Conservation (phyloP, 2,888 invertebrate genomes). For the Celastrina argiolus region DNA sequence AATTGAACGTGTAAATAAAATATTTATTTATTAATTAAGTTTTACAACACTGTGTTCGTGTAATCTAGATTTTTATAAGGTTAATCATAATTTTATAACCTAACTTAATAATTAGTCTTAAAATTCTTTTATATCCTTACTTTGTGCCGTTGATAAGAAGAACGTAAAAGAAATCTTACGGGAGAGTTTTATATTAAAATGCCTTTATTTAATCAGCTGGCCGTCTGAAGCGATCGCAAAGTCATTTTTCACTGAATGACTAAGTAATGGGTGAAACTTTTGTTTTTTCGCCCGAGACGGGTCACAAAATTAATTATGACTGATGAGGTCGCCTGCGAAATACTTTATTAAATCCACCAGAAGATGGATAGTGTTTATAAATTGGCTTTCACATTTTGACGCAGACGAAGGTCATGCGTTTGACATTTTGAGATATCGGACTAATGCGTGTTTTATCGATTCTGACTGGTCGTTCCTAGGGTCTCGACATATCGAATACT, state of each 20-base stretch:
- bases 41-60: too few species aligned
- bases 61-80: not conserved
- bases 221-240: constrained; percentile 18
- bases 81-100: not conserved
- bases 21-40: too few species aligned
- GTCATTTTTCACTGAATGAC: constrained; percentile 15
- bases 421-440: not conserved
- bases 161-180: not conserved
- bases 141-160: not conserved
- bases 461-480: not conserved
- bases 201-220: constrained; percentile 19
- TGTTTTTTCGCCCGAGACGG: not conserved
- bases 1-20: too few species aligned
- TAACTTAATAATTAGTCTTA: not conserved
- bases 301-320: constrained; percentile 12
- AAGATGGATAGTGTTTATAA: constrained; percentile 8
- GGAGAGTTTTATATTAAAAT: constrained; percentile 12
- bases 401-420: not conserved
- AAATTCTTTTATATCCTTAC: not conserved
- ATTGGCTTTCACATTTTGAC: not conserved
- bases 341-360: not conserved
- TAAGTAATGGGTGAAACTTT: constrained; percentile 19
- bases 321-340: not conserved
- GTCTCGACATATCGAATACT: too few species aligned
- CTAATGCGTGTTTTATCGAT: not conserved